phyloP scores from a whole-genome alignment of 2,797 vertebrate genomes.

The Myiotriccus ornatus region DNA sequence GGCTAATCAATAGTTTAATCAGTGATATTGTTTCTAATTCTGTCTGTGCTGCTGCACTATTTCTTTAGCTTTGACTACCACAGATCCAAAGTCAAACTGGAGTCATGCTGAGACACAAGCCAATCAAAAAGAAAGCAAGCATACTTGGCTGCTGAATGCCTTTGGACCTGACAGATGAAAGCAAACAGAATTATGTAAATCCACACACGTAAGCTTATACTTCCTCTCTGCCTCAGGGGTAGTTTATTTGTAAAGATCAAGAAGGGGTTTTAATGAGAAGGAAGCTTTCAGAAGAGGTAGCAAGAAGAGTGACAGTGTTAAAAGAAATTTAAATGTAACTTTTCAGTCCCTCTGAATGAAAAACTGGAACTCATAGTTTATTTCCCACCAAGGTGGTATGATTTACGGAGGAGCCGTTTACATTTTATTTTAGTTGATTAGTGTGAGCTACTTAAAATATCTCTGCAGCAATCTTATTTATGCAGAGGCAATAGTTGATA shows the following conservation, averaged over 20 bases:
- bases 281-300: not conserved
- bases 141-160: not conserved
- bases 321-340: not conserved
- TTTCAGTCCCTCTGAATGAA: not conserved
- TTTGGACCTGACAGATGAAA: not conserved
- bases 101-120: not conserved
- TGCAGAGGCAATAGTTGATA: conserved; percentile 20
- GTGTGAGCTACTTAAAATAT: not conserved
- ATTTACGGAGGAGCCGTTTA: conserved; percentile 6
- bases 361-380: not conserved
- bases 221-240: not conserved
- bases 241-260: not conserved
- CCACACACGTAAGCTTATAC: not conserved
- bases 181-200: not conserved
- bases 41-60: not conserved
- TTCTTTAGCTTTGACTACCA: not conserved
- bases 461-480: not conserved
- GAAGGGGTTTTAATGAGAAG: not conserved
- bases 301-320: not conserved
- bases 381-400: not conserved
- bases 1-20: conserved; percentile 54
- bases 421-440: conserved; percentile 17
- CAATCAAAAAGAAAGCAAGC: not conserved
- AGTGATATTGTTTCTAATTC: conserved; percentile 40
- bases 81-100: conserved; percentile 2